These are phyloP conservation scores for Cavia porcellus DNA, from an alignment of 2,113 vertebrate genomes.

Conservation along the genomic window DNA sequence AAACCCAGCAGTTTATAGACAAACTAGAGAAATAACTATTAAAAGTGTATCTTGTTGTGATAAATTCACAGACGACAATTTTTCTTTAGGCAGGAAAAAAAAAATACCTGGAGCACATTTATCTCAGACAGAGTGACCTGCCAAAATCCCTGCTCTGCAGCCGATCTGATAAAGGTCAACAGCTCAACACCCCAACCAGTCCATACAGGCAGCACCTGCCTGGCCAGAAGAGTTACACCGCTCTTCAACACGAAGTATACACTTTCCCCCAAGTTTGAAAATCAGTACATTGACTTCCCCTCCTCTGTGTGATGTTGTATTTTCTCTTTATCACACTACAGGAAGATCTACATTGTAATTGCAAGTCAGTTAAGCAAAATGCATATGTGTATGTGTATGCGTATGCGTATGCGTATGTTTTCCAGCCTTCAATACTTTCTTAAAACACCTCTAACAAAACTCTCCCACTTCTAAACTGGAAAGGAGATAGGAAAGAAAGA, in stretches of 20 bases:
- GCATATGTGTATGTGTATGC: not conserved
- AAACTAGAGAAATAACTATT: slow-evolving; percentile 52
- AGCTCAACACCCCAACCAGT: slow-evolving; percentile 69
- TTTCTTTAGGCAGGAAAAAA: slow-evolving; percentile 65
- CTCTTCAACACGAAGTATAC: slow-evolving; percentile 41
- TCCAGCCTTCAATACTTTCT: slow-evolving; percentile 4
- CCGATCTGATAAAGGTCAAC: slow-evolving; percentile 90
- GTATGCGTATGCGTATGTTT: not conserved
- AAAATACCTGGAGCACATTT: slow-evolving; percentile 73
- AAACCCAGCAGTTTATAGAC: slow-evolving; percentile 65
- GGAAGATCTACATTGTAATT: not conserved
- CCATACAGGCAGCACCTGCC: slow-evolving; percentile 71
- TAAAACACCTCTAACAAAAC: not conserved
- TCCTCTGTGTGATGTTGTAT: not conserved
- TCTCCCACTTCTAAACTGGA: not conserved
- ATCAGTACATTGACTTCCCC: slow-evolving; percentile 11
- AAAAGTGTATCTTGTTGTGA: slow-evolving; percentile 61
- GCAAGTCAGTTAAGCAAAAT: slow-evolving; percentile 53
- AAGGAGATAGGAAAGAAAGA: not conserved
- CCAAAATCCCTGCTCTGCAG: slow-evolving; percentile 62
- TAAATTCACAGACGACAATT: slow-evolving; percentile 61
- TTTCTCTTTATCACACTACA: not conserved
- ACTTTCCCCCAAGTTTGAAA: not conserved
- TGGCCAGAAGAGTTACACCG: slow-evolving; percentile 41
- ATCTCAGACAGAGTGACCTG: slow-evolving; percentile 83